Percentiles rank a stretch among this genome's conserved stretches.
These are phyloP conservation scores for Pheosia tremula DNA, from an alignment of 2,888 invertebrate species.

Conservation along the genomic window DNA sequence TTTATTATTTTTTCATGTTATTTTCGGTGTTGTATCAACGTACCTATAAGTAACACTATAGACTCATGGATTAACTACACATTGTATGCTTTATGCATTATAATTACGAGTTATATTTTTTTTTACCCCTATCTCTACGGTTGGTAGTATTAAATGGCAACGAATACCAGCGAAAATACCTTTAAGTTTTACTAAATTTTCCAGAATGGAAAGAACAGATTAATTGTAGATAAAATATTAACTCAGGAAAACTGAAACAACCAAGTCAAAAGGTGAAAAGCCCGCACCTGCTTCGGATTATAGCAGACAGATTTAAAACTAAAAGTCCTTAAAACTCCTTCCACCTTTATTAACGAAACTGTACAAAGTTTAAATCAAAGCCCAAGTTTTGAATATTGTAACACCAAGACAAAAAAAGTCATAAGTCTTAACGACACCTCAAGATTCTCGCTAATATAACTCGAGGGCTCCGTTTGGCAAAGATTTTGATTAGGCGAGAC, in stretches of 20 bases:
- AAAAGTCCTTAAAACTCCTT: slow-evolving; percentile 10
- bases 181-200: too few species aligned
- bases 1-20: too few species aligned
- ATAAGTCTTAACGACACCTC: slow-evolving; percentile 52
- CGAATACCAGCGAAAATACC: background rate
- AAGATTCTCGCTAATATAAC: slow-evolving; percentile 51
- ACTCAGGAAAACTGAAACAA: background rate
- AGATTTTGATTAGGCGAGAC: slow-evolving; percentile 63
- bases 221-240: background rate
- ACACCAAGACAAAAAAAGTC: slow-evolving; percentile 49
- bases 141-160: too few species aligned
- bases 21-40: too few species aligned
- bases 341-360: slow-evolving; percentile 43
- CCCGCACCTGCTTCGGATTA: slow-evolving; percentile 20
- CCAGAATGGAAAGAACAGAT: background rate
- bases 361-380: slow-evolving; percentile 53
- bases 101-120: too few species aligned
- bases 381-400: slow-evolving; percentile 52
- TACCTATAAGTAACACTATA: too few species aligned
- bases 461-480: slow-evolving; percentile 44
- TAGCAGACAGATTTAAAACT: slow-evolving; percentile 8
- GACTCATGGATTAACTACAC: too few species aligned
- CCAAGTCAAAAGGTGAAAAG: background rate
- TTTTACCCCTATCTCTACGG: too few species aligned
- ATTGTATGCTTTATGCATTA: too few species aligned